Conservation (phyloP, 2,113 vertebrate species). For the Aphelocoma coerulescens region DNA sequence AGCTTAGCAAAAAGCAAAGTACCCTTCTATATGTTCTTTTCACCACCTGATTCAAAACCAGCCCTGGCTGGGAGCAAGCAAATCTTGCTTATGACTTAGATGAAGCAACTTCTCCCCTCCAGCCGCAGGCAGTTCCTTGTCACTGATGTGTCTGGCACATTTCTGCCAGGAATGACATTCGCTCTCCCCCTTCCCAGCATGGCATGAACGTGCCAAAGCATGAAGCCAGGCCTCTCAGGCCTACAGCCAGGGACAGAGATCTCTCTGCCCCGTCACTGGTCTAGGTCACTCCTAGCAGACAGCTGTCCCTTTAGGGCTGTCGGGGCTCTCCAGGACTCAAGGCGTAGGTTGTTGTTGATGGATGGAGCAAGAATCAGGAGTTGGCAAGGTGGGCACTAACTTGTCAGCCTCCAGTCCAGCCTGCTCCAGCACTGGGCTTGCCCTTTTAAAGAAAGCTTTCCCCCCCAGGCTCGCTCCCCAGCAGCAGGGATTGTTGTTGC, state of each 20-base stretch:
- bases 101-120: background rate
- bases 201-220: background rate
- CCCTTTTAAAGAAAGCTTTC: background rate
- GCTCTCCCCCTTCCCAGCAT: background rate
- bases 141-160: background rate
- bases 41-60: background rate
- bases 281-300: background rate
- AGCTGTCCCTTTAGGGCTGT: background rate
- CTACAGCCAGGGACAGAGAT: background rate
- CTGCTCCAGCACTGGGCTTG: background rate
- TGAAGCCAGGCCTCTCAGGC: background rate
- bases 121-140: accelerated
- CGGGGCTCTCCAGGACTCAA: background rate
- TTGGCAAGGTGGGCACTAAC: background rate
- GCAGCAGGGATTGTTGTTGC: background rate
- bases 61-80: background rate
- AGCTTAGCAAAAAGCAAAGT: background rate
- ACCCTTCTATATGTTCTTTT: background rate
- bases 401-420: background rate
- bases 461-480: accelerated
- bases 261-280: background rate
- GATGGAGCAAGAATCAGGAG: background rate
- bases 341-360: accelerated
- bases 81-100: background rate
- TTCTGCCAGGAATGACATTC: background rate